Percentiles rank a stretch among this genome's conserved stretches.
phyloP scores from a whole-genome alignment of 2,888 invertebrate genomes.

The Ophion slaviceki region DNA sequence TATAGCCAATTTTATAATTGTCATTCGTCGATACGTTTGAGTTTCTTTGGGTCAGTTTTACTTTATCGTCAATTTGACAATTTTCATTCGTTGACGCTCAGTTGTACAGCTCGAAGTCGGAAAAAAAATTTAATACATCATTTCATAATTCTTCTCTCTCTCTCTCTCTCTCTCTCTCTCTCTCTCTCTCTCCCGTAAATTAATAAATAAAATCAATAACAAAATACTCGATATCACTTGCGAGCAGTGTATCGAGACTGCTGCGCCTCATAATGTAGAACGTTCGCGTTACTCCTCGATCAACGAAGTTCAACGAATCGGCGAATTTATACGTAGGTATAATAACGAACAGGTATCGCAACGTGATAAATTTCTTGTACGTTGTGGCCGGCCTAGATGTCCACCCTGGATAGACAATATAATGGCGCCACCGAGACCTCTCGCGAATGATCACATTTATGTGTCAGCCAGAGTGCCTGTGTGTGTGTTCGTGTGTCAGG shows the following conservation, averaged over 20 bases:
- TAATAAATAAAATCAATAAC: neutral
- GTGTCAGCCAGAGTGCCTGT: neutral
- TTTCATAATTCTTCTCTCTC: no score
- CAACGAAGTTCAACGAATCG: constrained; percentile 42
- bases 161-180: no score
- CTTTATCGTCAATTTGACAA: no score
- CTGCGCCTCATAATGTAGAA: constrained; percentile 1
- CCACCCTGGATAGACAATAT: constrained; percentile 60
- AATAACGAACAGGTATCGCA: constrained; percentile 25
- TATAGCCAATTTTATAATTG: no score
- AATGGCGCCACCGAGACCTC: constrained; percentile 61
- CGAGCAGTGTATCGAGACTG: neutral
- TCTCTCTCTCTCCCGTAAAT: no score
- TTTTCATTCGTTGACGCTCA: no score
- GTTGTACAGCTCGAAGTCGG: no score
- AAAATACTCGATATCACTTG: neutral
- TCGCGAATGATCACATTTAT: constrained; percentile 22
- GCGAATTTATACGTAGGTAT: constrained; percentile 48
- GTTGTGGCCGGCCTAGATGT: constrained; percentile 58
- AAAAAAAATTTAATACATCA: no score
- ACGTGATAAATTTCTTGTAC: constrained; percentile 55
- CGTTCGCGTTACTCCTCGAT: constrained; percentile 7
- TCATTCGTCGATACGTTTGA: no score
- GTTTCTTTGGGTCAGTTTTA: no score
- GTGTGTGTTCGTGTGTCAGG: constrained; percentile 30